phyloP scores from a whole-genome alignment of 2,797 vertebrate species.

The Rhynchonycteris naso region DNA sequence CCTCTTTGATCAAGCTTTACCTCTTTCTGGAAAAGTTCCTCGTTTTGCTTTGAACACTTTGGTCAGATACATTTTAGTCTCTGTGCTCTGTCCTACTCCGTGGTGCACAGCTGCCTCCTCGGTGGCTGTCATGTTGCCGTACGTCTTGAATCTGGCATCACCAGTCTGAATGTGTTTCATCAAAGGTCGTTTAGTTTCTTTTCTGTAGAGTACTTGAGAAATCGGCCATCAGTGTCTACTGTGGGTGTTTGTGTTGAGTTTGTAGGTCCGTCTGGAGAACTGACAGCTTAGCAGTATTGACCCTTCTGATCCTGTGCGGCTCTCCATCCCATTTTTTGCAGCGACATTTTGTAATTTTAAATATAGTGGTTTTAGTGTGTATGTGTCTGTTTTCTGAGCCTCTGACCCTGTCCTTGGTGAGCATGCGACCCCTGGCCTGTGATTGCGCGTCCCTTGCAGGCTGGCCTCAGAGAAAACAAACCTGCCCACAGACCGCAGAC shows the following conservation, averaged over 20 bases:
- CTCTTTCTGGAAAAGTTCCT: neutral
- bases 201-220: neutral
- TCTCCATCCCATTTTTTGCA: neutral
- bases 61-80: neutral
- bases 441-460: too few species aligned
- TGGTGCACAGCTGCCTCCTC: rapidly evolving
- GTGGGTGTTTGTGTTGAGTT: neutral
- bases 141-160: neutral
- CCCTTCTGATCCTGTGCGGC: neutral
- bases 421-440: neutral
- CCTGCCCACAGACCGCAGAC: neutral
- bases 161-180: neutral
- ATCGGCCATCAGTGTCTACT: neutral
- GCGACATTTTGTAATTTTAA: neutral
- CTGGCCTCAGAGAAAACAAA: neutral
- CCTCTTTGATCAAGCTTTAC: too few species aligned
- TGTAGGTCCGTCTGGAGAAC: neutral
- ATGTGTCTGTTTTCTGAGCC: too few species aligned
- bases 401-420: neutral
- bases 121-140: neutral
- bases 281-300: neutral
- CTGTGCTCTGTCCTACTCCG: too few species aligned
- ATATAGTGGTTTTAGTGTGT: too few species aligned
- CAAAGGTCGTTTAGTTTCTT: neutral
- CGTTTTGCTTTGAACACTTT: neutral